phyloP scores from a whole-genome alignment of 2,888 invertebrate genomes.

The Erpobdella octoculata region DNA sequence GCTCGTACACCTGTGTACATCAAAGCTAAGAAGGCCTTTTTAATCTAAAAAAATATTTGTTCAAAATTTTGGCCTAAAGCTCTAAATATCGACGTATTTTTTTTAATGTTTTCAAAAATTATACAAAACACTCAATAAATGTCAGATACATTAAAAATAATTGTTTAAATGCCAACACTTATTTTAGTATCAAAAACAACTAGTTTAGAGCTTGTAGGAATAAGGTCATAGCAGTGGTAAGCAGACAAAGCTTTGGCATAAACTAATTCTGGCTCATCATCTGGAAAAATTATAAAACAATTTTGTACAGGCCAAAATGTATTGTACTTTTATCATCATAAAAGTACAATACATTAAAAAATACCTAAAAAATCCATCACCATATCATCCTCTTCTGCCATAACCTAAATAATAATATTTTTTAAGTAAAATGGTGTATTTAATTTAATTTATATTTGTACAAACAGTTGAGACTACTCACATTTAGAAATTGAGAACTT shows the following conservation, averaged over 20 bases:
- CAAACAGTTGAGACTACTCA: neutral
- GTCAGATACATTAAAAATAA: neutral
- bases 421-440: neutral
- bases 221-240: slow-evolving; percentile 30
- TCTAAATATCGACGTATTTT: no score
- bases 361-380: slow-evolving; percentile 23
- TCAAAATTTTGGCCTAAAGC: neutral
- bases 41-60: neutral
- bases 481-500: slow-evolving; percentile 25
- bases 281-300: slow-evolving; percentile 1
- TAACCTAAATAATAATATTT: slow-evolving; percentile 6
- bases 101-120: neutral
- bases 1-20: slow-evolving; percentile 16
- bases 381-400: slow-evolving; percentile 24
- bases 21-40: slow-evolving; percentile 15
- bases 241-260: slow-evolving; percentile 27
- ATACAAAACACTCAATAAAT: neutral
- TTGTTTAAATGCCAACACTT: slow-evolving; percentile 8
- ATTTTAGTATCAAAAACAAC: slow-evolving; percentile 28
- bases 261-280: slow-evolving; percentile 26
- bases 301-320: neutral
- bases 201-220: slow-evolving; percentile 30
- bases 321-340: neutral
- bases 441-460: neutral
- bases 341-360: neutral